Conservation (phyloP, 1,140 invertebrate genomes). For the Palaemon carinicauda region DNA sequence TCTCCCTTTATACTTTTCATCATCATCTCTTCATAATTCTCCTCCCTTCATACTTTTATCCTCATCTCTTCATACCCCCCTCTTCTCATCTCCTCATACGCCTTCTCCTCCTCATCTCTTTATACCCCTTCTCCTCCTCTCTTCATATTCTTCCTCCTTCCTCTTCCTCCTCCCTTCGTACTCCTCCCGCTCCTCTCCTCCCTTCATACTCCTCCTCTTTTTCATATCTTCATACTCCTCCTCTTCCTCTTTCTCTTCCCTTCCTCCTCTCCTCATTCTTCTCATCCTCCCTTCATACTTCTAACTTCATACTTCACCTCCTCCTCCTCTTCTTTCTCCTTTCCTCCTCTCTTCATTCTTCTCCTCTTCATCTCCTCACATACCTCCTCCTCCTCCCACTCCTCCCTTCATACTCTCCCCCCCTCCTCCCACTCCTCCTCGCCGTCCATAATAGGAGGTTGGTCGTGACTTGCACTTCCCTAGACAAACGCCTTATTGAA, state of each 20-base stretch:
- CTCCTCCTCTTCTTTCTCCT: neutral
- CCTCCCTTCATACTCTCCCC: too few species aligned
- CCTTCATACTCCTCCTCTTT: too few species aligned
- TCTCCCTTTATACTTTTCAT: neutral
- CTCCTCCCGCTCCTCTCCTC: neutral
- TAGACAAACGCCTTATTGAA: neutral
- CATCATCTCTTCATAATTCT: neutral
- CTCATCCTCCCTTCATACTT: neutral
- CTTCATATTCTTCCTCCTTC: too few species aligned
- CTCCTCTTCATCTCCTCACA: neutral
- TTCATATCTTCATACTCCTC: too few species aligned
- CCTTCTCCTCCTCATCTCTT: too few species aligned
- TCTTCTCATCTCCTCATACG: neutral
- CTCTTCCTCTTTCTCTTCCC: too few species aligned
- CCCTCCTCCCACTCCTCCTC: neutral
- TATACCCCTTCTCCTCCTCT: too few species aligned
- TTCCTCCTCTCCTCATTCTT: neutral
- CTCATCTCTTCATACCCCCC: neutral
- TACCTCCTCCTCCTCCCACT: neutral
- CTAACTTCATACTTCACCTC: neutral
- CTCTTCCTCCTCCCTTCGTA: neutral
- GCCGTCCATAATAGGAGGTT: neutral
- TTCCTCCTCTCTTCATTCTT: neutral
- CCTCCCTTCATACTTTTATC: neutral
- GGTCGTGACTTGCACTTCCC: neutral